Base-by-base conservation (phyloP, 2,888 invertebrate genomes). In the Sinotaia quadrata region DNA sequence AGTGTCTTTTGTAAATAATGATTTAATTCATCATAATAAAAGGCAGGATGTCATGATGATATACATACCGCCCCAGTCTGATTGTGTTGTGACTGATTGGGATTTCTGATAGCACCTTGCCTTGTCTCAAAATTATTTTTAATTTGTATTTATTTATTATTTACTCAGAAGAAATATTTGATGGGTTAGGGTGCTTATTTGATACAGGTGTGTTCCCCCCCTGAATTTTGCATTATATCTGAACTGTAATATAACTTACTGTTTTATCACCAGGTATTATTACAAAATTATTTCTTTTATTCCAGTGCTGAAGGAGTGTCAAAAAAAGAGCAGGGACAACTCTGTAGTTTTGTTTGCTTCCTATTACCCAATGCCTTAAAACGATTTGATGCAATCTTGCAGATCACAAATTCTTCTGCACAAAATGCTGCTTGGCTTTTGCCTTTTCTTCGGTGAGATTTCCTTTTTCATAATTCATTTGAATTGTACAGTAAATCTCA, bases 401-500 rank as follows among this genome's bases (percentile, higher is more conserved):
- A 65, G 33, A 44, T 65, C 54, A 33, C 56, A 15, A 24, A 44
- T 18, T 29, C 36, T 7, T 41, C 24, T n/a, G 18, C 27, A 3
- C 52, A 56, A 12, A 34, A 36, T 1, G 33, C n/a, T 21, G 24
- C 54, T 37, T 56, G 24, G 34, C 21, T 65, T 24, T n/a, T 21
- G 37, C 56, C 56, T 21, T 56, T 65, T 1, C 7, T 65, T 12
- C 54, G 56, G 65, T 65, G 27, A 12, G 57, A 31, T 8, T 29
- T 33, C 24, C n/a, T 12, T 49, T 21, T 21, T 7, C n/a, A n/a
- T n/a, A n/a, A n/a, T n/a, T n/a, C n/a, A n/a, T n/a, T n/a, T n/a
- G n/a, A n/a, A n/a, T n/a, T n/a, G n/a, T n/a, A n/a, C n/a, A n/a
- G n/a, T n/a, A n/a, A n/a, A n/a, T n/a, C n/a, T n/a, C n/a, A n/a